Percentiles rank a stretch among this genome's conserved stretches.
These are phyloP conservation scores for Sesamia nonagrioides DNA, from an alignment of 1,140 invertebrate species.

Conservation along the genomic window DNA sequence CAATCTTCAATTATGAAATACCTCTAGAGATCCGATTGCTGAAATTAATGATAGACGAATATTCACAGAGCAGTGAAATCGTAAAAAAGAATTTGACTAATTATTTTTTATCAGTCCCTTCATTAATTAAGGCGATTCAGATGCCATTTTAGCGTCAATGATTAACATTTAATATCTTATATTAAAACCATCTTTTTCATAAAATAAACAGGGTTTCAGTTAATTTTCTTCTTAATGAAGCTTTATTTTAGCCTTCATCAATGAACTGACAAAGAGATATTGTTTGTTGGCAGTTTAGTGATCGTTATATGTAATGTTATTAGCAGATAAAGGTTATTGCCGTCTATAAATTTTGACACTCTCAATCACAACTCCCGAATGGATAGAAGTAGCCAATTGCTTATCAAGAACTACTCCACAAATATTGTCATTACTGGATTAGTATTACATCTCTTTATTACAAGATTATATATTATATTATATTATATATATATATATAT, in stretches of 20 bases:
- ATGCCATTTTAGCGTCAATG: slow-evolving; percentile 37
- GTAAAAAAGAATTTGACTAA: slow-evolving; percentile 47
- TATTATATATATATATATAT: too few species aligned
- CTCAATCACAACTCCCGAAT: background rate
- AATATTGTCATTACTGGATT: background rate
- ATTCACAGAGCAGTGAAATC: slow-evolving; percentile 34
- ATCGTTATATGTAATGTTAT: background rate
- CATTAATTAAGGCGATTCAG: slow-evolving; percentile 48
- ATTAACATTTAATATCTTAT: slow-evolving; percentile 47
- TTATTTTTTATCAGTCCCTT: slow-evolving; percentile 47
- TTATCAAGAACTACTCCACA: background rate
- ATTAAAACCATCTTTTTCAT: slow-evolving; percentile 38
- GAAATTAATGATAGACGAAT: slow-evolving; percentile 51
- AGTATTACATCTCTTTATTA: background rate
- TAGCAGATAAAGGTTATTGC: background rate
- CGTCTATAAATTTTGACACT: background rate
- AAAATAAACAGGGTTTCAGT: slow-evolving; percentile 32
- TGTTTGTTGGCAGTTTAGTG: background rate
- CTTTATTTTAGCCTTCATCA: background rate
- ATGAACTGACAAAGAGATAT: background rate
- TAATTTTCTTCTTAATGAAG: slow-evolving; percentile 1
- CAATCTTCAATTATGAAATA: slow-evolving; percentile 42
- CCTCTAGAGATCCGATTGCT: slow-evolving; percentile 49
- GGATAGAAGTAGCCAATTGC: background rate
- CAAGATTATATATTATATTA: too few species aligned